Base-by-base conservation (phyloP, 53 echinoderm and acorn worm species). In the Hippasteria phrygiana region DNA sequence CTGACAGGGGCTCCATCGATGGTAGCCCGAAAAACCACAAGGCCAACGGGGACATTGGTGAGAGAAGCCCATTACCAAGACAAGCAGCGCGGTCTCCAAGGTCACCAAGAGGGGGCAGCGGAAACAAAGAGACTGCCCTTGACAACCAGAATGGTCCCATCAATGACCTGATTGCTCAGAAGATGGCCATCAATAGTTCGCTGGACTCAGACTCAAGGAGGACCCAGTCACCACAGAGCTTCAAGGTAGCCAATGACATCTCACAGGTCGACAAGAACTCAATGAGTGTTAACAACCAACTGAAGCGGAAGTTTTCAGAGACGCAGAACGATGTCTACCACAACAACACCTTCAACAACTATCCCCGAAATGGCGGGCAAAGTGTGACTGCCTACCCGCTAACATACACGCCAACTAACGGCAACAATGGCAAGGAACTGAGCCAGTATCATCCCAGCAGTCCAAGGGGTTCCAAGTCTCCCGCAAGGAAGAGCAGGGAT, bases 231-330 rank as follows among this genome's bases (percentile, higher is more conserved):
- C 82, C 82, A 16, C 65, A 82, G 66, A 82, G 20, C 36, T 46
- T 82, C 43, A 82, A 64, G 26, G 82, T 64, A 3, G 67, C 66
- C 2, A 82, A 66, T 62, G 82, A 82, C 46, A 82, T 82, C 22
- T 66, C 66, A 17, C 82, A 82, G 82, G 82, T 82, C 24, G 82
- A 82, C 46, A 82, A 82, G 47, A 82, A 82, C 29, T 82, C 82
- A n/a, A 82, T 82, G 82, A 82, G 65, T 46, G 82, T 82, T 8
- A 82, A 82, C 82, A 82, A 82, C 66, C 82, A 82, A 66, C 82
- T 82, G 46, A 82, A 82, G 66, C 82, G 82, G 20, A 82, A 82
- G 40, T 82, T 82, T 43, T 82, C 82, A 5, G 82, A 82, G 45
- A 32, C 82, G 31, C 82, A 65, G 65, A 82, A 82, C 17, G 82